Evolutionary conservation across 2,113 vertebrate species (phyloP), one percentile per base, ranked within the genome.

Genomic region (Elachura formosa): DNA sequence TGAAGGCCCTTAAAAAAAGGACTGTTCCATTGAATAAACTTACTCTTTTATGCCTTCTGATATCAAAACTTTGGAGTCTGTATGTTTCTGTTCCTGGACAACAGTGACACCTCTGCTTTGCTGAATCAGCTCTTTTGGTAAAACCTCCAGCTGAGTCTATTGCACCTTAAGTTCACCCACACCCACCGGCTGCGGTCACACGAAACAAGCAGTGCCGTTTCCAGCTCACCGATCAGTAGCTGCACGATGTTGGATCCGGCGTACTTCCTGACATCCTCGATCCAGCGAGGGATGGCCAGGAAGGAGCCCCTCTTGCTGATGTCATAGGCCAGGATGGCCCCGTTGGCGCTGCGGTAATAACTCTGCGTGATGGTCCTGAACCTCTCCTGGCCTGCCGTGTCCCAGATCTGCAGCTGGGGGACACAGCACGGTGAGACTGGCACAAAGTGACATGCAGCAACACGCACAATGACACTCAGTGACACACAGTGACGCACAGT

Each of bases 331-430:
- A 99, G 98, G 96, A 99, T 98, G 87, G 98, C 98, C 10, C 98
- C 98, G 1, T 98, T 98, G 90, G 98, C 98, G 69, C 98, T 99
- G 88, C 98, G 98, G 74, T 99, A 99, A 29, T 99, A 99, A 67
- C 98, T 99, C 98, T 99, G 98, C 0, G 98, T 99, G 96, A 99
- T 99, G 51, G 98, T 99, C 23, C 98, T 98, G 94, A 99, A 99
- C 8, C 98, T 94, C 93, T 99, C 98, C 97, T 99, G 98, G 59
- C 98, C 98, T 0, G 98, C 98, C 0, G 98, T 99, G 97, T 99
- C 98, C 98, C 98, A 99, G 91, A 99, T 99, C 98, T 99, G 98
- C 96, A 99, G 91, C 98, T 99, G 77, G 9, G 34, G 72, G 67
- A 28, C 56, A 28, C 89, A 29, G 40, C 34, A 52, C 19, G 4